Conservation (phyloP, 2,113 vertebrate species). For the Lycocorax pyrrhopterus region DNA sequence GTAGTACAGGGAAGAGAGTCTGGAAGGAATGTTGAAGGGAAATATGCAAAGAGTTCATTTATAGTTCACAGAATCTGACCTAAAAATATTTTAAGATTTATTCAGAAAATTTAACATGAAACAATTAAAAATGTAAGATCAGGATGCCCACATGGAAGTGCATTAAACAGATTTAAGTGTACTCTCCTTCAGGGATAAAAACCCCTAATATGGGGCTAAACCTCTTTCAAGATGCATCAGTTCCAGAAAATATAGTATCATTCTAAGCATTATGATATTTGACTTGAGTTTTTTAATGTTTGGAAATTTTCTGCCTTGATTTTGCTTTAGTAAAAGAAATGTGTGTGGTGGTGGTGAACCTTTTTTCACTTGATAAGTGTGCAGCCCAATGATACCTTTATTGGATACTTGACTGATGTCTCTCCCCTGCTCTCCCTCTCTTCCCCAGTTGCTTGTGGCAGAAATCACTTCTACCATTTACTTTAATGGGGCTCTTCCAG, state of each 20-base stretch:
- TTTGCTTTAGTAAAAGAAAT: background rate
- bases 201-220: background rate
- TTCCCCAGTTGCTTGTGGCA: background rate
- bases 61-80: background rate
- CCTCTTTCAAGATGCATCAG: background rate
- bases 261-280: background rate
- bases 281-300: background rate
- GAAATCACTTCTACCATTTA: background rate
- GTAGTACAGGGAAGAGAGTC: background rate
- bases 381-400: background rate
- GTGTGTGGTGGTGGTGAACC: background rate
- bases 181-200: background rate
- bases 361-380: background rate
- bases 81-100: background rate
- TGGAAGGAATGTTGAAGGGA: background rate
- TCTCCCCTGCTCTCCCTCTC: background rate
- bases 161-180: background rate
- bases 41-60: background rate
- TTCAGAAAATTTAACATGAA: background rate
- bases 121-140: background rate
- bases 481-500: background rate
- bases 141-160: background rate
- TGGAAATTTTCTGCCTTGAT: background rate
- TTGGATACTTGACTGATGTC: background rate
- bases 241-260: background rate